Conservation (phyloP, 1,140 invertebrate genomes). For the Ylistrum balloti region DNA sequence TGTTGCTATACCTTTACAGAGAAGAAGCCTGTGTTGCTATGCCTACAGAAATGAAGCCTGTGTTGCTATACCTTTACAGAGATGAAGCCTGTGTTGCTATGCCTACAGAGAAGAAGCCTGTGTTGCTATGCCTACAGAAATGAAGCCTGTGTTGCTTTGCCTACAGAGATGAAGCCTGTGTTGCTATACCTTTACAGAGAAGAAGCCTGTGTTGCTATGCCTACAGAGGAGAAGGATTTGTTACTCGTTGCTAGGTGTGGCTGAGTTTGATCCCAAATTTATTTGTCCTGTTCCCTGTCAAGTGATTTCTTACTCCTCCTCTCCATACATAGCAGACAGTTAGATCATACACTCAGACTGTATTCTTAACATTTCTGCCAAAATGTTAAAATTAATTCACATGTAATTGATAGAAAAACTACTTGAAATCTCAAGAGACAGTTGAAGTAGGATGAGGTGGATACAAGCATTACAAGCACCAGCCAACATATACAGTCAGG, state of each 20-base stretch:
- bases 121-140: too few species aligned
- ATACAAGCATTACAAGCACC: neutral
- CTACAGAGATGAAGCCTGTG: too few species aligned
- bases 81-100: too few species aligned
- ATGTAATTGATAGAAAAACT: slow-evolving; percentile 35
- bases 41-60: too few species aligned
- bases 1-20: too few species aligned
- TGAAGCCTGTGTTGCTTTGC: too few species aligned
- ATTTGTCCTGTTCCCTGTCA: neutral
- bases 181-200: too few species aligned
- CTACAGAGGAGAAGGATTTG: too few species aligned
- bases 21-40: too few species aligned
- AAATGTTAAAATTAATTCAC: slow-evolving; percentile 40
- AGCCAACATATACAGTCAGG: neutral
- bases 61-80: too few species aligned
- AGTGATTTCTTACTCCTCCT: neutral
- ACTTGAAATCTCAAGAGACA: slow-evolving; percentile 2
- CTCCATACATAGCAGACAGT: neutral
- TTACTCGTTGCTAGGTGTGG: neutral
- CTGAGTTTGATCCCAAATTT: neutral
- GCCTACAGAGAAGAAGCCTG: too few species aligned
- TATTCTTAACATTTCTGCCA: slow-evolving; percentile 4
- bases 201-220: too few species aligned
- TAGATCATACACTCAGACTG: slow-evolving; percentile 16
- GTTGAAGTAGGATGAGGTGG: neutral